Conservation (phyloP, 1,140 invertebrate species). For the Drosophila lini region DNA sequence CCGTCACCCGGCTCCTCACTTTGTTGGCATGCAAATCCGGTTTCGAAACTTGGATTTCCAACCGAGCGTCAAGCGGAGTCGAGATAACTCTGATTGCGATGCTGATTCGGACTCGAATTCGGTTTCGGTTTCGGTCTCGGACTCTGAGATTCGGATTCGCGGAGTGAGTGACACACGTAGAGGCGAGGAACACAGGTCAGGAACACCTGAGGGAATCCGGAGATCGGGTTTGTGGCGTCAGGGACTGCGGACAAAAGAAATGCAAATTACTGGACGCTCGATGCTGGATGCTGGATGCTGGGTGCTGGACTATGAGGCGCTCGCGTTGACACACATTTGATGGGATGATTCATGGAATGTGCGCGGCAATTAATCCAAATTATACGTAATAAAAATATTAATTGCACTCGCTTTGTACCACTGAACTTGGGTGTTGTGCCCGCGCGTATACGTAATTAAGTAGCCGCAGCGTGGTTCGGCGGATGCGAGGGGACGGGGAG, state of each 20-base stretch:
- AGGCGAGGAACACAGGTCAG: constrained; percentile 41
- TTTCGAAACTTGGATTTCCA: constrained; percentile 62
- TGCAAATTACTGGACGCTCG: constrained; percentile 48
- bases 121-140: constrained; percentile 12
- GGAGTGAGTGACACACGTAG: constrained; percentile 73
- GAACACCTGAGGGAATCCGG: constrained; percentile 33
- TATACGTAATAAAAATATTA: constrained; percentile 70
- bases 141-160: constrained; percentile 37
- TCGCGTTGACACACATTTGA: constrained; percentile 70
- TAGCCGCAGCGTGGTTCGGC: constrained; percentile 3
- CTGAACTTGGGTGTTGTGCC: constrained; percentile 61
- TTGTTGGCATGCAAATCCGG: constrained; percentile 61
- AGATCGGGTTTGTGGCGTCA: constrained; percentile 63
- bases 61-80: constrained; percentile 45
- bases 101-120: constrained; percentile 8
- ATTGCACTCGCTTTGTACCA: constrained; percentile 70
- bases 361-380: constrained; percentile 65
- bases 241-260: constrained; percentile 53
- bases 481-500: background rate
- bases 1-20: background rate
- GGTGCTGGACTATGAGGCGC: constrained; percentile 52
- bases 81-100: constrained; percentile 29
- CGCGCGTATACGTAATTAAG: constrained; percentile 32
- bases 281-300: constrained; percentile 15
- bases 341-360: constrained; percentile 52